phyloP scores from a whole-genome alignment of 2,888 invertebrate genomes.

The Heliconius charithonia region DNA sequence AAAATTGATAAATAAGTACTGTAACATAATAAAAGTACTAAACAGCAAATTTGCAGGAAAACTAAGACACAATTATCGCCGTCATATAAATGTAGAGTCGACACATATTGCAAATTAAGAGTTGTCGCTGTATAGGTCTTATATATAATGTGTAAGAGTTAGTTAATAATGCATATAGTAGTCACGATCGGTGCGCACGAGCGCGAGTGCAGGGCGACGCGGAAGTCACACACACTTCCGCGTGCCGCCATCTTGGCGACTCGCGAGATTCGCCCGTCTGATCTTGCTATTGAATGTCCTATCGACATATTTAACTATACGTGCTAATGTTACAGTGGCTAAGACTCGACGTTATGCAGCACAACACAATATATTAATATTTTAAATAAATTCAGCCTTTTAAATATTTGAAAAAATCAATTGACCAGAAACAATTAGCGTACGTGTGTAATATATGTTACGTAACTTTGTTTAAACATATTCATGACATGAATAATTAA shows the following conservation, averaged over 20 bases:
- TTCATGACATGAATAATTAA: constrained; percentile 17
- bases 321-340: constrained; percentile 41
- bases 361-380: background rate
- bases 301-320: constrained; percentile 48
- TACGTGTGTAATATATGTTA: constrained; percentile 2
- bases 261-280: constrained; percentile 69
- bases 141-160: constrained; percentile 62
- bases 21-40: background rate
- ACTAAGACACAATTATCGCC: background rate
- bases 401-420: constrained; percentile 7
- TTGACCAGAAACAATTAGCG: constrained; percentile 4
- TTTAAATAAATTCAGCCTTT: background rate
- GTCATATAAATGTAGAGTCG: constrained; percentile 2
- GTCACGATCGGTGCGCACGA: constrained; percentile 73
- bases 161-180: constrained; percentile 71
- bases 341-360: background rate
- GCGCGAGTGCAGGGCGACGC: constrained; percentile 63
- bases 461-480: background rate
- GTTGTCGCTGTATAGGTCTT: constrained; percentile 55
- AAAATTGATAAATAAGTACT: background rate
- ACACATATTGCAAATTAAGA: constrained; percentile 39
- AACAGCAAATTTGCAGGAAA: constrained; percentile 8
- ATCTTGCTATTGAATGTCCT: constrained; percentile 53
- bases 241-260: constrained; percentile 81
- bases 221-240: constrained; percentile 80